Conservation (phyloP, 37 sponge, comb jelly and placozoan species). For the Spongilla lacustris region DNA sequence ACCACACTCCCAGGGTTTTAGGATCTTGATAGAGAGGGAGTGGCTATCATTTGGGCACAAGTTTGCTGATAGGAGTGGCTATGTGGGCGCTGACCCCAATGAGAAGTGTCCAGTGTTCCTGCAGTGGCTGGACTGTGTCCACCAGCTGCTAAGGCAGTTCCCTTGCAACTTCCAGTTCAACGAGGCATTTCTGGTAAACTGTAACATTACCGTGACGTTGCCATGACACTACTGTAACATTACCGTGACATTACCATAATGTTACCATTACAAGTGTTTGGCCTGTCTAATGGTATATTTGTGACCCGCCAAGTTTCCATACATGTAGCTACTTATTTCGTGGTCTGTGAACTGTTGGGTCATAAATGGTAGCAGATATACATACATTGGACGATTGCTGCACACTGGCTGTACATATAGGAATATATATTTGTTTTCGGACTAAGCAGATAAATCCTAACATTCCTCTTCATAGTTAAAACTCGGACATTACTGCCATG, state of each 20-base stretch:
- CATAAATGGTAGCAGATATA: too few species aligned
- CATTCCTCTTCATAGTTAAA: constrained; percentile 61
- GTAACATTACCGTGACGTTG: too few species aligned
- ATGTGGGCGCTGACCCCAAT: constrained; percentile 35
- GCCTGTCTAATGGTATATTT: too few species aligned
- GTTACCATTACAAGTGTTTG: too few species aligned
- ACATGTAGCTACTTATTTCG: not conserved
- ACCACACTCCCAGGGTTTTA: constrained; percentile 73
- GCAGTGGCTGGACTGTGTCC: constrained; percentile 93
- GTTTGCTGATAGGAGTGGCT: constrained; percentile 84
- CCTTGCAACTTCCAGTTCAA: constrained; percentile 91
- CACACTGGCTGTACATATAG: too few species aligned
- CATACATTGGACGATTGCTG: too few species aligned
- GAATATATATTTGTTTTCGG: too few species aligned
- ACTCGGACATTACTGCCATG: constrained; percentile 78
- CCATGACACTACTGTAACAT: too few species aligned
- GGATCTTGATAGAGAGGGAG: constrained; percentile 81
- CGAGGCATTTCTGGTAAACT: constrained; percentile 66
- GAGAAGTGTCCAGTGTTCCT: constrained; percentile 85
- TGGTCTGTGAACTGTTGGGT: not conserved
- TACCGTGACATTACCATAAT: too few species aligned
- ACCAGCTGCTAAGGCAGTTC: constrained; percentile 88
- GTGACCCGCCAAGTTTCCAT: too few species aligned
- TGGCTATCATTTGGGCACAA: constrained; percentile 93
- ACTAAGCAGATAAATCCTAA: too few species aligned